These are phyloP conservation scores for Physocephala rufipes DNA, from an alignment of 2,888 invertebrate species.

Conservation along the genomic window DNA sequence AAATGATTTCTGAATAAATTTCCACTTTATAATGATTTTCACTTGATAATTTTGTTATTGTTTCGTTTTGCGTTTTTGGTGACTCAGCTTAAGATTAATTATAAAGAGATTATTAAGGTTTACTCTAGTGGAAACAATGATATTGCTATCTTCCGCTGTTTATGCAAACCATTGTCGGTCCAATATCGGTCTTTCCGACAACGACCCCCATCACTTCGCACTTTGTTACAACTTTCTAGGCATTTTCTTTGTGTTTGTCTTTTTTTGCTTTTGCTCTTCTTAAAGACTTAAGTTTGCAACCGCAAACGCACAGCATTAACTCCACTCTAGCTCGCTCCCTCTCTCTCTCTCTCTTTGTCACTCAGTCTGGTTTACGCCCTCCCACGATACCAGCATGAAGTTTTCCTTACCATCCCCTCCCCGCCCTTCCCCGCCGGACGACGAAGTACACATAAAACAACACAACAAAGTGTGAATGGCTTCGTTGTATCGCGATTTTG, in stretches of 20 bases:
- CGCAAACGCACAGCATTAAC: neutral
- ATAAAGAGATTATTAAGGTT: no score
- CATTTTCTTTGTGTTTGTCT: neutral
- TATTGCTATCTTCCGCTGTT: no score
- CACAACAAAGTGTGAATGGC: constrained; percentile 2
- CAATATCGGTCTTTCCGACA: no score
- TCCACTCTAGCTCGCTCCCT: neutral
- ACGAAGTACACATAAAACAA: neutral
- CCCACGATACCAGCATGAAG: no score
- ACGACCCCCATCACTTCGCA: neutral
- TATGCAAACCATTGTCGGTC: no score
- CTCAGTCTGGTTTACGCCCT: no score
- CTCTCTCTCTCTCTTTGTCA: neutral
- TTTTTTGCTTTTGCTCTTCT: constrained; percentile 8
- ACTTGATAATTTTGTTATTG: no score
- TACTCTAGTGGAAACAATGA: no score
- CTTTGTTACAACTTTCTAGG: constrained; percentile 4
- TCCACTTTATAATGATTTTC: no score
- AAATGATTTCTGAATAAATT: no score
- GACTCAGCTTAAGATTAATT: no score
- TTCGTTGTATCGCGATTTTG: neutral
- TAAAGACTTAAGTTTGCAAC: constrained; percentile 23
- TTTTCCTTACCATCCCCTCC: neutral
- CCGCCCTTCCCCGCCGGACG: neutral
- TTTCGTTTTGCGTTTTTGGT: no score